phyloP scores from a whole-genome alignment of 1,140 invertebrate genomes.

The Panulirus ornatus region DNA sequence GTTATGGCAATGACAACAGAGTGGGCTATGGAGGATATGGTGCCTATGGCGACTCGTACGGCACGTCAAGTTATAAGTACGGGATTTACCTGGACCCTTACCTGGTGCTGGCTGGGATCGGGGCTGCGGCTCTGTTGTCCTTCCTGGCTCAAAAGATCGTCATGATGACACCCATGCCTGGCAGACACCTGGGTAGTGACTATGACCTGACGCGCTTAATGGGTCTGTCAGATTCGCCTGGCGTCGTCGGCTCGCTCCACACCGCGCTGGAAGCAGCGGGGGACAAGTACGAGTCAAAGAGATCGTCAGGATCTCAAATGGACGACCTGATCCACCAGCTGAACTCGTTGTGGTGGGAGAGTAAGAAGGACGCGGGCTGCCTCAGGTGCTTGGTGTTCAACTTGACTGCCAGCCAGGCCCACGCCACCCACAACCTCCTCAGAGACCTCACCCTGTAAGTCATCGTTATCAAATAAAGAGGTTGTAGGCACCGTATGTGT shows the following conservation, averaged over 20 bases:
- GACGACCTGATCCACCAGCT: conserved; percentile 23
- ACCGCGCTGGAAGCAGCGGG: neutral
- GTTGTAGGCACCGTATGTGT: too few relatives aligned
- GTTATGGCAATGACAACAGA: neutral
- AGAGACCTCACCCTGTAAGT: neutral
- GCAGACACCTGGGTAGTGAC: neutral
- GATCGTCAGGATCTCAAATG: neutral
- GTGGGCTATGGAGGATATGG: conserved; percentile 2
- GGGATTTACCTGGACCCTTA: conserved; percentile 35
- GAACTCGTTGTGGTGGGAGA: conserved; percentile 39
- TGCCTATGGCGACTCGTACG: neutral
- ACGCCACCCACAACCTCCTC: neutral
- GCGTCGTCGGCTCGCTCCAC: neutral
- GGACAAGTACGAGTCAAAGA: neutral
- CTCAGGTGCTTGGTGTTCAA: conserved; percentile 15
- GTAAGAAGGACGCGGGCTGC: neutral
- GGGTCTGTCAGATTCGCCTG: neutral
- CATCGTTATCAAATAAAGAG: too few relatives aligned
- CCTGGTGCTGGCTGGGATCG: conserved; percentile 32
- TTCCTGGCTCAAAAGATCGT: conserved; percentile 4
- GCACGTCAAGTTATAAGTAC: neutral
- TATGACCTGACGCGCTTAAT: neutral
- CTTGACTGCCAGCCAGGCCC: neutral
- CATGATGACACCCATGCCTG: neutral
- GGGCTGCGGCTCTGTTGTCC: conserved; percentile 30